A percentile compares a stretch with the other conserved stretches of the same genome.
Conservation (phyloP, 2,888 invertebrate species). For the Calameuta filiformis region DNA sequence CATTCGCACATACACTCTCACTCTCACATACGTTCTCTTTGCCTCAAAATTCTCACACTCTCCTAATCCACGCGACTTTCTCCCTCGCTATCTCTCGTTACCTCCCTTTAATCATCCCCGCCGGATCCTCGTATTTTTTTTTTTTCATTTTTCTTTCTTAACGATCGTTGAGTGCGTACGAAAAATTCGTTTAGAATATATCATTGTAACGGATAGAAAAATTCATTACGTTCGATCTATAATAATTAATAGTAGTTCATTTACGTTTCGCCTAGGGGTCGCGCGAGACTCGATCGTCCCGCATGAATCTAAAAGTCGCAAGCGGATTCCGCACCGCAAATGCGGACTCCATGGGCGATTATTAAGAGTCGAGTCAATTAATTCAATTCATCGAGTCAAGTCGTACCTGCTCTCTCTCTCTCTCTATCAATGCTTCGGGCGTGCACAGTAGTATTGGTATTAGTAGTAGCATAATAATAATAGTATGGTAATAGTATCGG, state of each 20-base stretch:
- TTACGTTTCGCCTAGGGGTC: not conserved
- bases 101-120: too few species aligned
- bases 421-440: too few species aligned
- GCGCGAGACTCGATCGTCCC: not conserved
- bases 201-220: constrained; percentile 36
- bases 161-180: constrained; percentile 23
- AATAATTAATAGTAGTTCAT: constrained; percentile 10
- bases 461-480: too few species aligned
- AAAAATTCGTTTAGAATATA: constrained; percentile 35
- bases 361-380: too few species aligned
- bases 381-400: too few species aligned
- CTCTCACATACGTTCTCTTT: constrained; percentile 1
- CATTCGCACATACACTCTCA: not conserved
- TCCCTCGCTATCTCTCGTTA: too few species aligned
- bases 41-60: constrained; percentile 13
- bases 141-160: too few species aligned
- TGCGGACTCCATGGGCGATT: not conserved
- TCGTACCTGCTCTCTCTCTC: too few species aligned
- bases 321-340: not conserved
- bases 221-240: constrained; percentile 28
- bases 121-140: too few species aligned
- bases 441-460: too few species aligned
- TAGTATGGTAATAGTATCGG: too few species aligned
- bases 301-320: not conserved
- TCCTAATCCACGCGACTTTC: too few species aligned